A percentile compares a stretch with the other conserved stretches of the same genome.
phyloP scores from a whole-genome alignment of 2,113 vertebrate species.

The Tamias sibiricus region DNA sequence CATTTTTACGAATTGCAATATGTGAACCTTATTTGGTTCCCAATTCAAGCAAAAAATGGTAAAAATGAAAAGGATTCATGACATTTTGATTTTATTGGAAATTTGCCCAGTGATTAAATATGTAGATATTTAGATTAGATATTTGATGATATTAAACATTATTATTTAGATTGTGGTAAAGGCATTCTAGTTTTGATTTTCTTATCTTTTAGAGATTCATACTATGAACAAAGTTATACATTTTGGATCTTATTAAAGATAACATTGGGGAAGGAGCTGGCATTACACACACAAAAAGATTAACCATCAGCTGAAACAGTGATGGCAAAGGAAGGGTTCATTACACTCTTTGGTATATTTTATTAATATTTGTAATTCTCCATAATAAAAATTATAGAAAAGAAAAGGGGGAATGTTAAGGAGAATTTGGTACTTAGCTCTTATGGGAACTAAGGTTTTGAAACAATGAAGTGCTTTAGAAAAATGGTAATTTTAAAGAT shows the following conservation, averaged over 20 bases:
- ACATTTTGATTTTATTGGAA: slow-evolving; percentile 38
- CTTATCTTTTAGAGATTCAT: slow-evolving; percentile 46
- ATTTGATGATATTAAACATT: not conserved
- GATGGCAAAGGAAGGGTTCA: not conserved
- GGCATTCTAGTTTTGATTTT: not conserved
- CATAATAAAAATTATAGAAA: not conserved
- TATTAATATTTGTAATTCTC: not conserved
- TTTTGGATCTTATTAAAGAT: slow-evolving; percentile 34
- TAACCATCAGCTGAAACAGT: not conserved
- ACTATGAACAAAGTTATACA: slow-evolving; percentile 9
- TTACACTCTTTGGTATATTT: slow-evolving; percentile 2
- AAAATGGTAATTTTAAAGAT: not conserved
- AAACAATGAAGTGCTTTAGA: slow-evolving; percentile 13
- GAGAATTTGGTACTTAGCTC: slow-evolving; percentile 12
- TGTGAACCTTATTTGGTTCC: not conserved
- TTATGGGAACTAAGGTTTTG: not conserved
- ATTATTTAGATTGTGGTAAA: not conserved
- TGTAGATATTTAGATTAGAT: not conserved
- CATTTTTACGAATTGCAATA: not conserved
- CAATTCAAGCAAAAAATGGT: slow-evolving; percentile 4
- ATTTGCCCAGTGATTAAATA: not conserved
- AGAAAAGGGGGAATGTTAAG: not conserved
- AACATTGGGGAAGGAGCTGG: not conserved
- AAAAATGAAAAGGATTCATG: not conserved
- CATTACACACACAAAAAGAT: not conserved